Evolutionary conservation across 2,113 vertebrate species (phyloP), one percentile per base, ranked within the genome.

Genomic region (Oriolus oriolus): DNA sequence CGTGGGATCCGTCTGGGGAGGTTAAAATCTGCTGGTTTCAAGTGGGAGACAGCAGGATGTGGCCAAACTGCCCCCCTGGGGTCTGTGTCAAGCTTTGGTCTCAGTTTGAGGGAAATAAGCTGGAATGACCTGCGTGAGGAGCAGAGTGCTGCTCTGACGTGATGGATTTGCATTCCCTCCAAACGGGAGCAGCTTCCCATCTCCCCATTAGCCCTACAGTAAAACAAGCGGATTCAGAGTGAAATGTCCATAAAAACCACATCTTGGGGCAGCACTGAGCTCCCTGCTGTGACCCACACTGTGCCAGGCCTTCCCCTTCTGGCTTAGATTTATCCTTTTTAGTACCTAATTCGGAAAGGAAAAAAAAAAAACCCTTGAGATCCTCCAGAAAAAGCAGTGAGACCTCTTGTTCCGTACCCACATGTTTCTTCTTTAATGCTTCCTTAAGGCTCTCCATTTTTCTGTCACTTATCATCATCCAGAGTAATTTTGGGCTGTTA

Each of bases 391-490:
- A 31, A 76, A 87, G 54, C 66, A 65, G 23, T 1, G 14, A 92
- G 83, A 66, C 64, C 49, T 89, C 90, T 68, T 41, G 41, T 66
- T 92, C 47, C 45, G 2, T 6, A 84, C 23, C 86, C 71, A 53
- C 50, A 9, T 23, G 74, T 69, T 90, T 74, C 90, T 87, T 79
- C 93, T 90, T 85, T 93, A 96, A 78, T 81, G 76, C 47, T 95
- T 94, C 95, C 96, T 96, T 94, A 90, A 97, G 95, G 95, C 89
- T 95, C 95, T 90, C 93, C 68, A 89, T 97, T 96, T 96, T 95
- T 95, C 96, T 94, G 96, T 96, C 97, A 95, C 95, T 96, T 97
- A 95, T 82, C 95, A 97, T 97, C 96, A 97, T 84, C 89, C 92
- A 65, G 95, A 95, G 95, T 85, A 96, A 97, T 97, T 97, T 96